These are phyloP conservation scores for Tinamus guttatus DNA, from an alignment of 2,113 vertebrate genomes.

Conservation along the genomic window DNA sequence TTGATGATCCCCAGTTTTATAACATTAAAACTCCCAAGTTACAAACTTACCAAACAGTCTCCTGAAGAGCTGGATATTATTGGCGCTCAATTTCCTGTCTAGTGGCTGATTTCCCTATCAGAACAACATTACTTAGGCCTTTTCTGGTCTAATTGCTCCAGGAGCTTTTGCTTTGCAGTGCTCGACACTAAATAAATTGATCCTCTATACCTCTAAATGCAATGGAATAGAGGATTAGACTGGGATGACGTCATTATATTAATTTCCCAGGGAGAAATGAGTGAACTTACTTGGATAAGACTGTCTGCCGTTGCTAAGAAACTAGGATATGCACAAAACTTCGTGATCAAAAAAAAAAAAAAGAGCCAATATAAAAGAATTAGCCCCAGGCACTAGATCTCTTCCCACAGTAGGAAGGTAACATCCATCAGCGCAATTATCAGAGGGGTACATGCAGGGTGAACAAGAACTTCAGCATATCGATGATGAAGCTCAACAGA, in stretches of 20 bases:
- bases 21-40: neutral
- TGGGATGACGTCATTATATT: neutral
- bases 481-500: neutral
- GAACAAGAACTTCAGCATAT: slow-evolving; percentile 4
- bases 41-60: neutral
- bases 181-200: neutral
- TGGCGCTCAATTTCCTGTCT: neutral
- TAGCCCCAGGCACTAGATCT: neutral
- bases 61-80: neutral
- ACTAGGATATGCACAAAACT: slow-evolving; percentile 33
- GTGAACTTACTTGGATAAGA: neutral
- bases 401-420: neutral
- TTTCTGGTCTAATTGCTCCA: neutral
- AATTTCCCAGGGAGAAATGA: slow-evolving; percentile 4
- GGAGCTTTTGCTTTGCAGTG: neutral
- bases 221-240: slow-evolving; percentile 9
- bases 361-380: neutral
- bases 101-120: neutral
- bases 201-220: neutral
- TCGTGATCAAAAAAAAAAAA: neutral
- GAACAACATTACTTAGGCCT: neutral
- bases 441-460: neutral
- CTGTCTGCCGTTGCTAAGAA: slow-evolving; percentile 51
- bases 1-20: neutral
- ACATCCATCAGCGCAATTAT: slow-evolving; percentile 10